Evolutionary conservation across 2,888 invertebrate species (phyloP).

Genomic region (Amaurobius ferox): DNA sequence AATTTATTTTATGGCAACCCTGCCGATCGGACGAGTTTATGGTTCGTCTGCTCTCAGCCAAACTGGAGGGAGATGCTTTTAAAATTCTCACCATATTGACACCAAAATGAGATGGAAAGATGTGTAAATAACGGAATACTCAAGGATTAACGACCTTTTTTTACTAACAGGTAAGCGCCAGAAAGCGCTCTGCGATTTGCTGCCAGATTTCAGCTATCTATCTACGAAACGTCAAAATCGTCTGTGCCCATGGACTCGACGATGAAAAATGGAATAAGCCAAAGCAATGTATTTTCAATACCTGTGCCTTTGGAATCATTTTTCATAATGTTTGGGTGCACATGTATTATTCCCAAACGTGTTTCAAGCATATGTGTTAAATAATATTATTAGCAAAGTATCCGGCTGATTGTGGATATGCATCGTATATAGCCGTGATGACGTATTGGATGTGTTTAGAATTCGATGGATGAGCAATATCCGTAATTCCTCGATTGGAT

Average conservation of each 20-base stretch:
- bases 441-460: neutral
- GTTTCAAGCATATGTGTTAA: too few relatives aligned
- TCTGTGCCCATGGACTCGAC: conserved; percentile 29
- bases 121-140: conserved; percentile 8
- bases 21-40: conserved; percentile 56
- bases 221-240: conserved; percentile 33
- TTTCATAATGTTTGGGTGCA: neutral
- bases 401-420: neutral
- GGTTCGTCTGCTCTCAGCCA: conserved; percentile 57
- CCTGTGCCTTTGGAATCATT: neutral
- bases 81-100: conserved; percentile 16
- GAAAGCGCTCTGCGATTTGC: neutral
- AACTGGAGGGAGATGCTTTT: conserved; percentile 41
- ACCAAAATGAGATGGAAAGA: conserved; percentile 1
- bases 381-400: neutral
- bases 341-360: neutral
- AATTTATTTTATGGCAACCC: conserved; percentile 24
- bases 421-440: conserved; percentile 7
- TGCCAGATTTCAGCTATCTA: neutral
- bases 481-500: neutral
- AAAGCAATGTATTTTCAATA: conserved; percentile 35
- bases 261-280: conserved; percentile 49
- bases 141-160: neutral
- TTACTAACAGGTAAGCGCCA: neutral
- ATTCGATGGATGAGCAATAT: neutral